A percentile compares a stretch with the other conserved stretches of the same genome.
phyloP scores from a whole-genome alignment of 2,888 invertebrate genomes.

The Watsonalla binaria region DNA sequence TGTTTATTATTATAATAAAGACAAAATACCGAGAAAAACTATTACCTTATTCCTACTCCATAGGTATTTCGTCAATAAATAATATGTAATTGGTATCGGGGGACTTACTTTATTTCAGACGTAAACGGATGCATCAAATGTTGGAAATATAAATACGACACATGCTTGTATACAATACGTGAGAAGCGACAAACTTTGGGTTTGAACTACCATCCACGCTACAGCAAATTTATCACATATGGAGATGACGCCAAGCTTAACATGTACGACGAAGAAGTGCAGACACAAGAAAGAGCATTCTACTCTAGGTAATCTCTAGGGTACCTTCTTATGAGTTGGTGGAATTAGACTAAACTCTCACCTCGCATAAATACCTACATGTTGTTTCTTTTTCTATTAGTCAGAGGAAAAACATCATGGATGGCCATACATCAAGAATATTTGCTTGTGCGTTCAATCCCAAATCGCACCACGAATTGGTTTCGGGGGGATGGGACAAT shows the following conservation, averaged over 20 bases:
- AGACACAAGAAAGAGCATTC: slow-evolving; percentile 80
- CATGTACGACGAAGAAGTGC: slow-evolving; percentile 84
- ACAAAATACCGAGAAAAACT: not conserved
- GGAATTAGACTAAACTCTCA: not conserved
- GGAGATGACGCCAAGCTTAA: slow-evolving; percentile 81
- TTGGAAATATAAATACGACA: slow-evolving; percentile 82
- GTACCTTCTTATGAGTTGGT: no score
- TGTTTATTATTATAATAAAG: no score
- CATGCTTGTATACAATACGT: slow-evolving; percentile 81
- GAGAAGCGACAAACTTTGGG: slow-evolving; percentile 83
- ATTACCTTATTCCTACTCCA: no score
- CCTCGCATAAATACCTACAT: not conserved
- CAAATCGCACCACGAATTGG: slow-evolving; percentile 80
- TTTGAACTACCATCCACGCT: slow-evolving; percentile 79
- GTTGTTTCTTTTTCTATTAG: slow-evolving; percentile 36
- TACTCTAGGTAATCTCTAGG: slow-evolving; percentile 67
- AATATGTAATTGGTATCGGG: no score
- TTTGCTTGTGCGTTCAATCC: slow-evolving; percentile 83
- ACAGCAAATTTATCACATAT: slow-evolving; percentile 75
- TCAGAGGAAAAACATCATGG: slow-evolving; percentile 59
- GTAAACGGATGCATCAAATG: slow-evolving; percentile 83
- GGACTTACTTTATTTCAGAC: slow-evolving; percentile 58
- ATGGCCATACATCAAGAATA: slow-evolving; percentile 82
- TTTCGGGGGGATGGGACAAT: slow-evolving; percentile 84
- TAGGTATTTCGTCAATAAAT: no score